Conservation (phyloP, 2,888 invertebrate species). For the Agelastica alni region DNA sequence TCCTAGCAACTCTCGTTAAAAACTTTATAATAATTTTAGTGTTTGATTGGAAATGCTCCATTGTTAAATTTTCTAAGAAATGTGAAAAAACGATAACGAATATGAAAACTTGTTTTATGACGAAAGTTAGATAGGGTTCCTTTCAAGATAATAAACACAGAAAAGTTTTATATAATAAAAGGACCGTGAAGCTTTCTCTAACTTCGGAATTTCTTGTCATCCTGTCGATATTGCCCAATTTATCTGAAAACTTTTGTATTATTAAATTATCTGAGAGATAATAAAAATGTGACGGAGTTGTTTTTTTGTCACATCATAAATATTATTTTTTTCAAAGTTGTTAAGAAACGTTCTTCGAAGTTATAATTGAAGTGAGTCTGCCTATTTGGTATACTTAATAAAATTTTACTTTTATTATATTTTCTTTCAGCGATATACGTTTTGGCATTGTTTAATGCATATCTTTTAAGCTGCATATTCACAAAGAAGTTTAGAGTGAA, state of each 20-base stretch:
- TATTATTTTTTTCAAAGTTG: not conserved
- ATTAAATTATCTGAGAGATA: conserved; percentile 24
- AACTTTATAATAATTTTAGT: too few species aligned
- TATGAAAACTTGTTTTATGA: conserved; percentile 33
- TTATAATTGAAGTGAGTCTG: conserved; percentile 1
- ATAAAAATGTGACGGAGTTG: conserved; percentile 25
- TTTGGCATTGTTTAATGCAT: too few species aligned
- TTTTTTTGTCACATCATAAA: conserved; percentile 11
- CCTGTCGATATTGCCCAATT: conserved; percentile 32
- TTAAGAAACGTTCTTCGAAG: not conserved
- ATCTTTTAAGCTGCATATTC: too few species aligned
- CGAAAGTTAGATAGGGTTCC: conserved; percentile 32
- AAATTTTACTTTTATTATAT: not conserved
- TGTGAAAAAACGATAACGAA: conserved; percentile 27
- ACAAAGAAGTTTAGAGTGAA: too few species aligned
- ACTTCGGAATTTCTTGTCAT: conserved; percentile 28
- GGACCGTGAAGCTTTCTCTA: conserved; percentile 28
- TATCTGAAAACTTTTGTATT: conserved; percentile 29
- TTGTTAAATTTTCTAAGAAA: conserved; percentile 8
- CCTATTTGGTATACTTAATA: not conserved
- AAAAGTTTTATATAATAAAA: conserved; percentile 33
- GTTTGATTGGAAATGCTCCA: not conserved
- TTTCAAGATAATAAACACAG: conserved; percentile 32
- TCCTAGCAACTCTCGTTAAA: too few species aligned
- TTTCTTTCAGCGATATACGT: too few species aligned